Percentiles rank a stretch among this genome's conserved stretches.
Conservation (phyloP, 2,113 vertebrate genomes). For the Prolemur simus region DNA sequence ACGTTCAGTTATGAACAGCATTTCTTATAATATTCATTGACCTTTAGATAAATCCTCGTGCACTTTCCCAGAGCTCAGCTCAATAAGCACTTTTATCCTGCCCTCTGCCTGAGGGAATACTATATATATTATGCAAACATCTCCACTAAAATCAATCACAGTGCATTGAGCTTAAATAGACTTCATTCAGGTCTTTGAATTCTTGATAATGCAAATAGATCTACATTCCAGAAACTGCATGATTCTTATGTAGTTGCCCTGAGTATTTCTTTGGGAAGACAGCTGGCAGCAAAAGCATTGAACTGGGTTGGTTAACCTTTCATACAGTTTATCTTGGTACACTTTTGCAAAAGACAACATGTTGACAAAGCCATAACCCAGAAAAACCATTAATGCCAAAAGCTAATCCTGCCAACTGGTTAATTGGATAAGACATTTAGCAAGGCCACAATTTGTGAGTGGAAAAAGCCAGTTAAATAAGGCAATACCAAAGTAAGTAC, state of each 20-base stretch:
- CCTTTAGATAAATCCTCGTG: constrained; percentile 48
- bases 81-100: constrained; percentile 7
- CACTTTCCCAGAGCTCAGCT: not conserved
- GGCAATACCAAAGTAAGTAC: not conserved
- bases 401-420: not conserved
- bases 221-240: not conserved
- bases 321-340: not conserved
- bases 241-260: not conserved
- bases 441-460: not conserved
- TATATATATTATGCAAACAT: constrained; percentile 16
- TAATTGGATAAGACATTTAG: constrained; percentile 41
- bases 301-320: not conserved
- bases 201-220: constrained; percentile 29
- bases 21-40: constrained; percentile 48
- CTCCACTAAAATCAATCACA: not conserved
- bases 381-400: constrained; percentile 8
- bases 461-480: constrained; percentile 41
- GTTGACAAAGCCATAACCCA: constrained; percentile 21
- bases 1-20: not conserved
- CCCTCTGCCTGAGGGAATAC: constrained; percentile 15
- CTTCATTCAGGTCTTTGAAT: not conserved
- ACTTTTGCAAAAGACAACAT: constrained; percentile 26
- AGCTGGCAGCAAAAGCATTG: not conserved
- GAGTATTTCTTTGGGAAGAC: not conserved
- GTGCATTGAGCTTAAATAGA: not conserved